Evolutionary conservation across 1,140 invertebrate genomes (phyloP).

Genomic region (Halyomorpha halys): DNA sequence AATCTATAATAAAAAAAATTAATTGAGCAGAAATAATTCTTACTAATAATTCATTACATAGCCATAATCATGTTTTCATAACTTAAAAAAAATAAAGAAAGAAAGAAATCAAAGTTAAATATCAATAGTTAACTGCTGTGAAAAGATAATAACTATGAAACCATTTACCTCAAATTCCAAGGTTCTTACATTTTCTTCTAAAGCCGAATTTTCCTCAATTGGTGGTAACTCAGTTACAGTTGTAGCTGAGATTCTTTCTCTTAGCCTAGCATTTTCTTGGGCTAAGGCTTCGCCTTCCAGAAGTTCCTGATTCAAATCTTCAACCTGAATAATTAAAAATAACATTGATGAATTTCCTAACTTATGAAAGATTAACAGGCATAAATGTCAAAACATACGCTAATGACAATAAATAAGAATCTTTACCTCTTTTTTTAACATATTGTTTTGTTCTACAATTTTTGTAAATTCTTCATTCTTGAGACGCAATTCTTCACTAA

Average conservation of each 20-base stretch:
- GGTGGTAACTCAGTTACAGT: neutral
- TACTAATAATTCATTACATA: no score
- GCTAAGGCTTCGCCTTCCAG: neutral
- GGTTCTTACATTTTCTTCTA: constrained; percentile 3
- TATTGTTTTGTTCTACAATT: constrained; percentile 21
- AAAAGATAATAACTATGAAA: no score
- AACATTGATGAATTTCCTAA: neutral
- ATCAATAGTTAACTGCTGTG: no score
- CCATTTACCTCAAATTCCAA: constrained; percentile 2
- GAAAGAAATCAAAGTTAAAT: no score
- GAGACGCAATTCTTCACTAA: neutral
- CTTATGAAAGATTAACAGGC: no score
- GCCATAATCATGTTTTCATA: no score
- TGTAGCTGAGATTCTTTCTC: neutral
- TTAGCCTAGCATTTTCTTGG: neutral
- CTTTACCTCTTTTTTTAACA: constrained; percentile 1
- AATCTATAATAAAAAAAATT: no score
- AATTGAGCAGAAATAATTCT: no score
- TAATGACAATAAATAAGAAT: no score
- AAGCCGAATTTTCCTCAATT: neutral
- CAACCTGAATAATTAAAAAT: neutral
- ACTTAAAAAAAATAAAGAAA: no score
- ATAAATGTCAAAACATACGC: no score
- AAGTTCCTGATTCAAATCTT: neutral
- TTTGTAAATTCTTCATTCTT: constrained; percentile 22